A percentile compares a stretch with the other conserved stretches of the same genome.
Conservation (phyloP, 2,113 vertebrate genomes). For the Stomatorhinus ivindoensis region DNA sequence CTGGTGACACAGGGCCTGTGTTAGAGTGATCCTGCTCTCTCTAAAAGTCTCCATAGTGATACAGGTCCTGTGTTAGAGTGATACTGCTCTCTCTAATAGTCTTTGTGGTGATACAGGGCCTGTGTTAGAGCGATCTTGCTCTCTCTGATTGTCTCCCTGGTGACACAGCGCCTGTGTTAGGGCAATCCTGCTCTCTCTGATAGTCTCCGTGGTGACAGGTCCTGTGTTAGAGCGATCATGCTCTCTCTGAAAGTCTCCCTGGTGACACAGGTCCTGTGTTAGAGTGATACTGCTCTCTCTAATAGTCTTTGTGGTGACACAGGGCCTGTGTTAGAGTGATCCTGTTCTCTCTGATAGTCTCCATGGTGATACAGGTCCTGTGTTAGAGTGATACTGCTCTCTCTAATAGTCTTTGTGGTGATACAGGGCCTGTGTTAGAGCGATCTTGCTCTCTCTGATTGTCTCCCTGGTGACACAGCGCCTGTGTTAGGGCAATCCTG, state of each 20-base stretch:
- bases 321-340: background rate
- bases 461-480: background rate
- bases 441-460: background rate
- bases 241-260: background rate
- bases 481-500: background rate
- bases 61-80: background rate
- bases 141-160: background rate
- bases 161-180: background rate
- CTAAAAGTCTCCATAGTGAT: background rate
- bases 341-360: background rate
- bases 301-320: background rate
- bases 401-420: background rate
- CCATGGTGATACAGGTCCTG: background rate
- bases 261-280: background rate
- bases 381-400: background rate
- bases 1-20: background rate
- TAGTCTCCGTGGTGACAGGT: background rate
- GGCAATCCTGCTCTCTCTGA: background rate
- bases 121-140: background rate
- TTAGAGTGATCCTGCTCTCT: background rate
- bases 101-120: background rate
- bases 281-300: background rate
- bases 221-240: background rate
- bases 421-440: background rate
- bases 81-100: background rate